phyloP scores from a whole-genome alignment of 2,113 vertebrate genomes.

The Chlamydotis undulata region DNA sequence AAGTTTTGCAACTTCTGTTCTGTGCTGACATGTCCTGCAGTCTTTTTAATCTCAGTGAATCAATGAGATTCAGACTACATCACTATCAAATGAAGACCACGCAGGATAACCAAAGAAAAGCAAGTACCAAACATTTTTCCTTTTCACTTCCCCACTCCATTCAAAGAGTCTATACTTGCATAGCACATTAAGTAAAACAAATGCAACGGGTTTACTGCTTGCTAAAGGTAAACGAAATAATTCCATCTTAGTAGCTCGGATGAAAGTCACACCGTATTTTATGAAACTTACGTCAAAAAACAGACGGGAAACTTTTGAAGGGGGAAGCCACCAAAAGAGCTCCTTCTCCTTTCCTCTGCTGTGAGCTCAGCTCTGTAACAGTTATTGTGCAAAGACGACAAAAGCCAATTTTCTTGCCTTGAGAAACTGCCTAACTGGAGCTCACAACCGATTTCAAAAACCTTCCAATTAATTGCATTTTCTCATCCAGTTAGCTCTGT shows the following conservation, averaged over 20 bases:
- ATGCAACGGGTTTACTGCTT: neutral
- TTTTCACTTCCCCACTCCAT: neutral
- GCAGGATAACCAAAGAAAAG: neutral
- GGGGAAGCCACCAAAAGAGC: neutral
- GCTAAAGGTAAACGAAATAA: neutral
- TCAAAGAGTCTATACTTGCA: neutral
- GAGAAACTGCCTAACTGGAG: neutral
- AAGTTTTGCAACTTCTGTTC: slow-evolving; percentile 5
- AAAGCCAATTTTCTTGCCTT: neutral
- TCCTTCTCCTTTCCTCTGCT: neutral
- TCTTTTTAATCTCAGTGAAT: neutral
- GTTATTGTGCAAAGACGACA: neutral
- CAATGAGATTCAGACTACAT: neutral
- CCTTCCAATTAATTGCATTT: neutral
- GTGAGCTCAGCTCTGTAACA: neutral
- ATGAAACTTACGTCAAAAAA: neutral
- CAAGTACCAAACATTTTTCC: neutral
- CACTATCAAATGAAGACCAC: neutral
- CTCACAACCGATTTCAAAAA: neutral
- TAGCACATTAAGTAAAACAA: neutral
- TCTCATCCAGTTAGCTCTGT: neutral
- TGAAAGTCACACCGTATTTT: neutral
- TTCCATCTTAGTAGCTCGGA: neutral
- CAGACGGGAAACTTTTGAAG: neutral
- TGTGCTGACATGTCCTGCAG: neutral